Evolutionary conservation across 1,140 invertebrate genomes (phyloP).

Genomic region (Euura saliciscinereae): DNA sequence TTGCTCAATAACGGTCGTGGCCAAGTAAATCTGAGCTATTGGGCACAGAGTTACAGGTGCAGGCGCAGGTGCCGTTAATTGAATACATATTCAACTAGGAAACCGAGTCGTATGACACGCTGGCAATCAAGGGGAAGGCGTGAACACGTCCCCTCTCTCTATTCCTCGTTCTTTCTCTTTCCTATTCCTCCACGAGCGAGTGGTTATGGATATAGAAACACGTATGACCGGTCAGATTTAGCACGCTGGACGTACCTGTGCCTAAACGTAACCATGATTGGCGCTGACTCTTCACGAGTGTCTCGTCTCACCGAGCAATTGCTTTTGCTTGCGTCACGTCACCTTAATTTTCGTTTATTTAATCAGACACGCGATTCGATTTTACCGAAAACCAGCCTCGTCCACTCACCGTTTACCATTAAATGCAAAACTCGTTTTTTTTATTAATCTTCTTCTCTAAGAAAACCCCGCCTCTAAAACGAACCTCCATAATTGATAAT

Average conservation of each 20-base stretch:
- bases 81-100: slow-evolving; percentile 12
- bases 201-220: not conserved
- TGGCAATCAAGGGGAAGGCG: not conserved
- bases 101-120: not conserved
- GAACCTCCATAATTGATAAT: not conserved
- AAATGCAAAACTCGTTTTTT: not conserved
- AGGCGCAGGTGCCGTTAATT: slow-evolving; percentile 6
- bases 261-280: not conserved
- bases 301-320: not conserved
- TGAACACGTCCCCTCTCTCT: not conserved
- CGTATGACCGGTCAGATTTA: too few species aligned
- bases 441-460: not conserved
- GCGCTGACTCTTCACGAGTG: not conserved
- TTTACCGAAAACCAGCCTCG: not conserved
- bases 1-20: too few species aligned
- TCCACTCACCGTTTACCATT: not conserved
- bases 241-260: too few species aligned
- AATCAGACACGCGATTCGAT: not conserved
- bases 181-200: not conserved
- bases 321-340: not conserved
- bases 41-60: not conserved
- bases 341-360: not conserved
- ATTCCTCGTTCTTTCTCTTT: not conserved
- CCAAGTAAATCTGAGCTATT: slow-evolving; percentile 2
- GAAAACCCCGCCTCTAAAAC: not conserved